Percentiles rank a stretch among this genome's conserved stretches.
Conservation (phyloP, 2,888 invertebrate genomes). For the Rhagophthalmus giganteus region DNA sequence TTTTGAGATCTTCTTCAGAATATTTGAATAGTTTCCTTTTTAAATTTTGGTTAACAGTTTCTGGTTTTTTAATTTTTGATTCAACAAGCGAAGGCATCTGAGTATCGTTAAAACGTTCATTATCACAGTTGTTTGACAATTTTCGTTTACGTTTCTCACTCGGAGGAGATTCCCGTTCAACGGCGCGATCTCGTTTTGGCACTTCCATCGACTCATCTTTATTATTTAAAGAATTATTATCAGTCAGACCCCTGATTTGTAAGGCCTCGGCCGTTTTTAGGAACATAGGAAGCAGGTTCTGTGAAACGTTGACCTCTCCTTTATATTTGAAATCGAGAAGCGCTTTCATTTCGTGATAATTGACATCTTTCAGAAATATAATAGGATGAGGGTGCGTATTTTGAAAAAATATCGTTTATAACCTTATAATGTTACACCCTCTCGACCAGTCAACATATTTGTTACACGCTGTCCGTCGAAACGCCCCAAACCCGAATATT, state of each 20-base stretch:
- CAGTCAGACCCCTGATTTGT: slow-evolving; percentile 86
- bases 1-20: not conserved
- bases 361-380: slow-evolving; percentile 90
- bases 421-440: no score
- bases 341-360: slow-evolving; percentile 86
- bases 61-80: no score
- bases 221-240: slow-evolving; percentile 70
- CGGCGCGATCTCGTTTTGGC: slow-evolving; percentile 43
- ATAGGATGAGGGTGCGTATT: slow-evolving; percentile 89
- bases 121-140: slow-evolving; percentile 70
- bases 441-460: no score
- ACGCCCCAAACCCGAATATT: no score
- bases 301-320: slow-evolving; percentile 79
- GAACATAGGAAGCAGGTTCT: slow-evolving; percentile 87
- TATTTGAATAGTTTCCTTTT: not conserved
- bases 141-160: slow-evolving; percentile 66
- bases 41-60: no score
- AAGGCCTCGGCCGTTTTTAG: slow-evolving; percentile 90
- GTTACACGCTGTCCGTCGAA: no score
- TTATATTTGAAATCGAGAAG: slow-evolving; percentile 93
- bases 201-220: slow-evolving; percentile 47
- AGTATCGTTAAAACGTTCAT: slow-evolving; percentile 69
- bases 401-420: slow-evolving; percentile 86
- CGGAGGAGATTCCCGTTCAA: slow-evolving; percentile 53
- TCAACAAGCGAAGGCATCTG: no score